phyloP scores from a whole-genome alignment of 2,797 vertebrate species.

The Hapalemur alaotrensis region DNA sequence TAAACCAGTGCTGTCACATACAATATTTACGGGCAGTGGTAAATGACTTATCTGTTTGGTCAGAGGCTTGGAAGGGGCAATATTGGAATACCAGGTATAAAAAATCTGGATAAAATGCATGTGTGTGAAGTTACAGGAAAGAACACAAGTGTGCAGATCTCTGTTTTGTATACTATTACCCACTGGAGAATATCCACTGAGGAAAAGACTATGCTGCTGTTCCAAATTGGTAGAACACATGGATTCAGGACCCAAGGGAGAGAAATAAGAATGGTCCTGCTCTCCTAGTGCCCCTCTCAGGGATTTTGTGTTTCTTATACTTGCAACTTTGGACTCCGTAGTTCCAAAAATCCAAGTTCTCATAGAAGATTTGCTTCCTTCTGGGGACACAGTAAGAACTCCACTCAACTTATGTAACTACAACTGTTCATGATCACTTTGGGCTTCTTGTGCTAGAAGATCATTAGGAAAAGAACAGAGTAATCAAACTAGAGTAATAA shows the following conservation, averaged over 20 bases:
- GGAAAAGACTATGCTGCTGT: fast-evolving
- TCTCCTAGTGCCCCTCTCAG: neutral
- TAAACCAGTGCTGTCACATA: neutral
- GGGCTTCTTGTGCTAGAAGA: neutral
- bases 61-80: neutral
- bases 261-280: neutral
- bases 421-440: neutral
- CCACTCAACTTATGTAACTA: neutral
- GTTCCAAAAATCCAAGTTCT: neutral
- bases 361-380: neutral
- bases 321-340: neutral
- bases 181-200: neutral
- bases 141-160: neutral
- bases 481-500: neutral
- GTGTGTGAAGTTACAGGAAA: neutral
- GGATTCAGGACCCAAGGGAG: neutral
- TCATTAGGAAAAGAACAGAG: neutral
- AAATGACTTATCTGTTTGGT: neutral
- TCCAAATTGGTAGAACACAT: neutral
- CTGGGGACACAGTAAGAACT: neutral
- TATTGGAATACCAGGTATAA: neutral
- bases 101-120: neutral
- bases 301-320: neutral
- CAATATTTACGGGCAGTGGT: no score
- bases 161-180: neutral